Evolutionary conservation across 2,888 invertebrate genomes (phyloP).

Genomic region (Lordiphosa andalusiaca): DNA sequence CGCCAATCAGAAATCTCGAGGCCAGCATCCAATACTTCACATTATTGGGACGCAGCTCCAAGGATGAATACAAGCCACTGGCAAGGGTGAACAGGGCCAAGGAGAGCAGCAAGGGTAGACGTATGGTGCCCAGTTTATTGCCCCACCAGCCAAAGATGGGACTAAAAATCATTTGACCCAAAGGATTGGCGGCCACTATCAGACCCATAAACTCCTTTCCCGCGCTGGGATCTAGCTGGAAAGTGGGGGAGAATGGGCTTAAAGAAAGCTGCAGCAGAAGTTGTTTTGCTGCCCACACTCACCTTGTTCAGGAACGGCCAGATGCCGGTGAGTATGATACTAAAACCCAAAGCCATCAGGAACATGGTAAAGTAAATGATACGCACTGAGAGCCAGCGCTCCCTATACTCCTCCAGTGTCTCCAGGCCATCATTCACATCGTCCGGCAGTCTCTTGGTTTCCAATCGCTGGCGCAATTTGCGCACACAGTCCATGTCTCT

Average conservation of each 20-base stretch:
- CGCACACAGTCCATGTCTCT: constrained; percentile 56
- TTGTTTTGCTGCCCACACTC: constrained; percentile 39
- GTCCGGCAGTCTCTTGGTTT: constrained; percentile 63
- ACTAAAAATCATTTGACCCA: constrained; percentile 92
- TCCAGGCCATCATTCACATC: constrained; percentile 83
- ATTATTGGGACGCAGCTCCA: constrained; percentile 85
- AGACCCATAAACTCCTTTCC: constrained; percentile 91
- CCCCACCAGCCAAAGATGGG: constrained; percentile 93
- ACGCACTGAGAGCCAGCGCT: constrained; percentile 89
- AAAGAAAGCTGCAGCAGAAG: background rate
- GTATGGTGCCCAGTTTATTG: constrained; percentile 86
- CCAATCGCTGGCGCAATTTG: constrained; percentile 53
- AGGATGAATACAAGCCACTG: constrained; percentile 87
- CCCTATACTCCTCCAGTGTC: constrained; percentile 84
- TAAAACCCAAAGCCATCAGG: constrained; percentile 92
- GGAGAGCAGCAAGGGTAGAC: constrained; percentile 86
- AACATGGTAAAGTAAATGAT: constrained; percentile 94
- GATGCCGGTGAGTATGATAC: constrained; percentile 91
- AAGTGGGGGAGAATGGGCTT: constrained; percentile 1
- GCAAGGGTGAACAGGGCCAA: constrained; percentile 87
- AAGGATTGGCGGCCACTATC: constrained; percentile 91
- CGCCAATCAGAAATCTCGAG: constrained; percentile 90
- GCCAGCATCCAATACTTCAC: constrained; percentile 88
- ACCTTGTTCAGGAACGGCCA: constrained; percentile 94
- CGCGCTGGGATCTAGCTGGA: constrained; percentile 88